phyloP scores from a whole-genome alignment of 2,113 vertebrate species.

The Erpornis zantholeuca region DNA sequence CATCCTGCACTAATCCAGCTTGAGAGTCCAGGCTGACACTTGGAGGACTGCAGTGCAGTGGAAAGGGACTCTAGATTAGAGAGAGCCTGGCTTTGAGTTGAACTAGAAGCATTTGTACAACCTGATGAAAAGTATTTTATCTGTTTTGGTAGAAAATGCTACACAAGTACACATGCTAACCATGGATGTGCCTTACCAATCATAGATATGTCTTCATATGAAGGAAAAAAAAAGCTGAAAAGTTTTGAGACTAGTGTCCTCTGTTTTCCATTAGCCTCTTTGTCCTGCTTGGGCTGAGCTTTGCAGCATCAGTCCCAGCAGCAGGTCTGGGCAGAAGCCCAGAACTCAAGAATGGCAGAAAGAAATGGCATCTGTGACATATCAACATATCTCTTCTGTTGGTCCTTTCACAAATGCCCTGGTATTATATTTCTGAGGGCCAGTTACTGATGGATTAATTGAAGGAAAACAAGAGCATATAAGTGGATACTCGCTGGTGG shows the following conservation, averaged over 20 bases:
- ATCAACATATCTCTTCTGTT: not conserved
- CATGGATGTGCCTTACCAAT: not conserved
- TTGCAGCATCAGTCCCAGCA: not conserved
- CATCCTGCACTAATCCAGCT: not conserved
- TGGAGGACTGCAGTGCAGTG: not conserved
- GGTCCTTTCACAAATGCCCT: not conserved
- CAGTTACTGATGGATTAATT: not conserved
- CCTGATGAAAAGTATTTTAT: not conserved
- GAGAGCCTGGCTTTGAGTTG: not conserved
- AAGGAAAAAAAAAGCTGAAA: not conserved
- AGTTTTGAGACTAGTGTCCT: not conserved
- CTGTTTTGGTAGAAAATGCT: not conserved
- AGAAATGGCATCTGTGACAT: not conserved
- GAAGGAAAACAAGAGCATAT: not conserved
- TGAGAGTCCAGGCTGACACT: not conserved
- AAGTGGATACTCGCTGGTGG: not conserved
- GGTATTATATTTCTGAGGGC: constrained; percentile 1
- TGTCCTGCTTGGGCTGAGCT: not conserved
- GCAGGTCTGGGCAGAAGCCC: not conserved
- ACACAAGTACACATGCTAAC: not conserved
- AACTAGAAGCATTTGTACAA: not conserved
- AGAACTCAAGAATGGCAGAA: not conserved
- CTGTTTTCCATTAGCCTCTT: not conserved
- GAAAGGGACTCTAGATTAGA: not conserved
- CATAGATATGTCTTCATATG: not conserved